phyloP scores from a whole-genome alignment of 2,888 invertebrate genomes.

The Paralinhomoeus sp. region DNA sequence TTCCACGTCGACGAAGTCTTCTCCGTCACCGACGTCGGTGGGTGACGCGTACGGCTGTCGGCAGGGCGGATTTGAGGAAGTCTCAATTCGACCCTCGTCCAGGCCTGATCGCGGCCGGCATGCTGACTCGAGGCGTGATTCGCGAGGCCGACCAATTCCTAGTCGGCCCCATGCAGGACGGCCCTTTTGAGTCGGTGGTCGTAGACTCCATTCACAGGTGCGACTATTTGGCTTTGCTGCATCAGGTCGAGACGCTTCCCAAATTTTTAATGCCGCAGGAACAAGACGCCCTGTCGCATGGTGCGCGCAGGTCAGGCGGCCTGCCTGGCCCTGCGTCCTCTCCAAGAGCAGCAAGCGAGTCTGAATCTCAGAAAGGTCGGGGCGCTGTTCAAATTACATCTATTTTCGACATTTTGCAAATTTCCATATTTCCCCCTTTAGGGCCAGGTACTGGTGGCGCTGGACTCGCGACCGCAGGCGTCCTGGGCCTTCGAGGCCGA shows the following conservation, averaged over 20 bases:
- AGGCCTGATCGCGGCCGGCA: slow-evolving; percentile 18
- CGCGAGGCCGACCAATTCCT: slow-evolving; percentile 44
- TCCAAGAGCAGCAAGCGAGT: no score
- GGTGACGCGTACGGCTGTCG: no score
- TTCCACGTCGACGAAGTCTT: slow-evolving; percentile 76
- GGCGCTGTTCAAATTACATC: no score
- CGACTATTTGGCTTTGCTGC: no score
- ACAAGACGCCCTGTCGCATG: slow-evolving; percentile 62
- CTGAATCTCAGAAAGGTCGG: no score
- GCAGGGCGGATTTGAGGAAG: no score
- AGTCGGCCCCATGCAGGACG: slow-evolving; percentile 28
- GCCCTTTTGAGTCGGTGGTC: slow-evolving; percentile 36
- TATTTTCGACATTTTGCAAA: no score
- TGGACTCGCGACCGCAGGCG: slow-evolving; percentile 24
- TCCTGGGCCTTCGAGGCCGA: slow-evolving; percentile 45
- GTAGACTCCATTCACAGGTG: slow-evolving; percentile 49
- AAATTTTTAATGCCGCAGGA: no score
- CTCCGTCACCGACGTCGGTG: slow-evolving; percentile 36
- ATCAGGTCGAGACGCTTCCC: no score
- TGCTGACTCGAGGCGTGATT: slow-evolving; percentile 54
- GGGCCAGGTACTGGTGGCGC: slow-evolving; percentile 54
- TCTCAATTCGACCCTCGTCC: no score
- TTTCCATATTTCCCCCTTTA: slow-evolving; percentile 19
- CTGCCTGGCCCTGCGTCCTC: slow-evolving; percentile 43
- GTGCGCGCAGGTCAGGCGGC: slow-evolving; percentile 77